A percentile compares a stretch with the other conserved stretches of the same genome.
Conservation (phyloP, 2,888 invertebrate genomes). For the Crioceris asparagi region DNA sequence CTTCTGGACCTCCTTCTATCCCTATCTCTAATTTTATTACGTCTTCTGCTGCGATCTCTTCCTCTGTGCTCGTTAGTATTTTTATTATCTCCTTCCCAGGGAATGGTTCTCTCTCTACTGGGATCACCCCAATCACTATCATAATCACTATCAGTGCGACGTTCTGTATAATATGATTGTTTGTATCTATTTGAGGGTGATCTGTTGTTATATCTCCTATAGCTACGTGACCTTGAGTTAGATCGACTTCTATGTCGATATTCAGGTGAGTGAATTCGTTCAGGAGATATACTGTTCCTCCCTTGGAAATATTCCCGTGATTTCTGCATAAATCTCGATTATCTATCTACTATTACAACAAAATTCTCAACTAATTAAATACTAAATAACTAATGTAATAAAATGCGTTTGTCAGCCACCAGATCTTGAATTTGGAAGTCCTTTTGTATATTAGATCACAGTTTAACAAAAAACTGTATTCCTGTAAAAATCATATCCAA, state of each 20-base stretch:
- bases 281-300: constrained; percentile 34
- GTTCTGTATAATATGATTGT: constrained; percentile 21
- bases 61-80: constrained; percentile 28
- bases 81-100: constrained; percentile 25
- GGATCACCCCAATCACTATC: constrained; percentile 34
- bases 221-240: constrained; percentile 33
- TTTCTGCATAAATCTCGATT: too few relatives aligned
- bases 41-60: constrained; percentile 26
- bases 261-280: constrained; percentile 28
- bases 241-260: constrained; percentile 31
- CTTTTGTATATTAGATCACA: too few relatives aligned
- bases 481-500: too few relatives aligned
- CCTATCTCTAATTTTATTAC: constrained; percentile 24
- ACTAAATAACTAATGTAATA: too few relatives aligned
- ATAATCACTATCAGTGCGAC: constrained; percentile 31
- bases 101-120: constrained; percentile 12
- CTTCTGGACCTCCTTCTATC: constrained; percentile 28
- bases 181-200: constrained; percentile 7
- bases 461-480: too few relatives aligned
- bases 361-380: too few relatives aligned
- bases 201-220: constrained; percentile 29
- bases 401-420: too few relatives aligned
- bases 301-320: too few relatives aligned
- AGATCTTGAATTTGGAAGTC: too few relatives aligned
- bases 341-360: too few relatives aligned